These are phyloP conservation scores for Cantharis lateralis DNA, from an alignment of 2,888 invertebrate species.

Conservation along the genomic window DNA sequence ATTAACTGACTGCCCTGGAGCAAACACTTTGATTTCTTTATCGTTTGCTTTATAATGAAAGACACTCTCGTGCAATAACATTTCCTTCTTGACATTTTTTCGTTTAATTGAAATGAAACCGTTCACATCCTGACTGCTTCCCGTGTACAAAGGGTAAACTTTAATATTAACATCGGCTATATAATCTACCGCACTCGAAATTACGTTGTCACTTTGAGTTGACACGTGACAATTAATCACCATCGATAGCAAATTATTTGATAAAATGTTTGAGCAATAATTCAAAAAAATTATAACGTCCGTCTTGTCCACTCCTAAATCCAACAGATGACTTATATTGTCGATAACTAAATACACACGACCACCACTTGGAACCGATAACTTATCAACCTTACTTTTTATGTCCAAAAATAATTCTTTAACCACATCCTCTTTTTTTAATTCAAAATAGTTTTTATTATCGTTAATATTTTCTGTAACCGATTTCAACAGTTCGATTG, in stretches of 20 bases:
- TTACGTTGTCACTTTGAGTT: conserved; percentile 62
- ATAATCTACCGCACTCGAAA: conserved; percentile 67
- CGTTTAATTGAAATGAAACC: conserved; percentile 66
- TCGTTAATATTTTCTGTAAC: conserved; percentile 48
- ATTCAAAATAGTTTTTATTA: conserved; percentile 29
- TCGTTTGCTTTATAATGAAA: conserved; percentile 76
- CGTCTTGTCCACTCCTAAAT: conserved; percentile 62
- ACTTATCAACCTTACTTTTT: conserved; percentile 51
- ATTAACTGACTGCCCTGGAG: conserved; percentile 63
- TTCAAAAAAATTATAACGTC: conserved; percentile 61
- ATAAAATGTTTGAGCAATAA: conserved; percentile 54
- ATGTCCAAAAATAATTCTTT: conserved; percentile 55
- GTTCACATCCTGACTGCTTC: conserved; percentile 73
- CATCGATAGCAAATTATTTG: conserved; percentile 54
- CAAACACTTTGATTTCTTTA: conserved; percentile 74
- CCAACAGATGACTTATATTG: conserved; percentile 73
- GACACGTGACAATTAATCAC: conserved; percentile 65
- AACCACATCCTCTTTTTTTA: conserved; percentile 50
- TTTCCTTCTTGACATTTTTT: conserved; percentile 36
- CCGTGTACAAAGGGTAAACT: conserved; percentile 71
- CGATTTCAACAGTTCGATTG: conserved; percentile 61
- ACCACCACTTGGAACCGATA: conserved; percentile 39
- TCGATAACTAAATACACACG: conserved; percentile 65
- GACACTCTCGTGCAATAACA: conserved; percentile 32
- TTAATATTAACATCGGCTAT: conserved; percentile 66